Evolutionary conservation across 2,113 vertebrate genomes (phyloP), one percentile per base, ranked within the genome.

Genomic region (Eurypyga helias): DNA sequence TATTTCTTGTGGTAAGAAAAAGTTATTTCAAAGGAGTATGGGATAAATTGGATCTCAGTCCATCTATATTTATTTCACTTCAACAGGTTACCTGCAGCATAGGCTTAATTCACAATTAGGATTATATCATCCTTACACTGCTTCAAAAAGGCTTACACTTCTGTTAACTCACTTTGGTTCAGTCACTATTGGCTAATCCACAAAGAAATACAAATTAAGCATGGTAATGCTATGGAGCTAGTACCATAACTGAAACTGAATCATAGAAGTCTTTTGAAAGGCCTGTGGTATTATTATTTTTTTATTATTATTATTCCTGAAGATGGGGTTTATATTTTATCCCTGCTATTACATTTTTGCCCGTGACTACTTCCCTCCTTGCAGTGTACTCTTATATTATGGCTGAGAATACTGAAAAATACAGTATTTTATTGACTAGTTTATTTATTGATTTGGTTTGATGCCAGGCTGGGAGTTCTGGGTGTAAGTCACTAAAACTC

Each of bases 201-300:
- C 19, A 70, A 78, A 61, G 14, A 25, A 88, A 54, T 49, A 46
- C 17, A 57, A 85, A 83, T 2, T 54, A 49, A 81, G 3, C 8
- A 11, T 89, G 45, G 52, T 48, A 54, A 49, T 55, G 8, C 21
- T 54, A 29, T 51, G 7, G 21, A 66, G 16, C 6, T 81, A 54
- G 8, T 16, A 77, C 17, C 28, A 34, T 51, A 89, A 70, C 14
- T 46, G n/a, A 76, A 93, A 58, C 5, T 8, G 9, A 87, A 13
- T 11, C 6, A 8, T 29, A 20, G 20, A 91, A 10, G 2, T 19
- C 6, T 67, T 38, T 57, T 87, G 61, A 60, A 46, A 75, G 11
- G 19, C 58, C 14, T 24, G n/a, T 34, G 21, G 18, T 34, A 8
- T 13, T 36, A 26, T 49, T 19, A 45, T 9, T 0, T 1, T 41